Base-by-base conservation (phyloP, 2,113 vertebrate species). In the Phylloscopus trochiloides region DNA sequence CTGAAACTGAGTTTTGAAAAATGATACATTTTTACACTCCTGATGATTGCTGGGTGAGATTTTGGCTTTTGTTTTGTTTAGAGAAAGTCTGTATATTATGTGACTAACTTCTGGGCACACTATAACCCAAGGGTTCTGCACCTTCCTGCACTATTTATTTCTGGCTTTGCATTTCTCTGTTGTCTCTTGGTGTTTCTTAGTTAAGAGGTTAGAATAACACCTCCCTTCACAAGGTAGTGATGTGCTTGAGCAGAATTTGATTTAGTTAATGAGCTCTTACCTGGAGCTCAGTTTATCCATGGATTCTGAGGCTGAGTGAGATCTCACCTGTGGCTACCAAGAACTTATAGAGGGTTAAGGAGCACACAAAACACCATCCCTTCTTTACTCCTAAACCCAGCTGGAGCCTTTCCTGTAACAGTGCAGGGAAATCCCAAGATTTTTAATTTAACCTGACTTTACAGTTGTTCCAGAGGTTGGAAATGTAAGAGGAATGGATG, bases 11-110 rank as follows among this genome's bases (percentile, higher is more conserved):
- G 2, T 7, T 68, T 71, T 79, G 55, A 38, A 79, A 85, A 85
- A 70, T 18, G 0, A 13, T 45, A 8, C 0, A 0, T 31, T 78
- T 67, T 74, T n/a, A 45, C 6, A 0, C 8, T 79, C 3, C 14
- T 92, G 26, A 20, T 86, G 66, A 62, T 59, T 40, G 14, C 43
- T 54, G 50, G 3, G 4, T 88, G 43, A 36, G 51, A 57, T 32
- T 61, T 76, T 67, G 26, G 20, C 22, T 80, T 80, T 71, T 2
- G 1, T 20, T 10, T 73, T 47, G 38, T 90, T 83, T 67, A 77
- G 19, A 62, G 45, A 14, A 76, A 50, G 7, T 26, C n/a, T 67
- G 3, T 68, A 3, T 9, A 6, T 63, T 58, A 26, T 17, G 13
- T 59, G 57, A 81, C 5, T 54, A 57, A 75, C 32, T 78, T 90